Evolutionary conservation across 1,140 invertebrate genomes (phyloP).

Genomic region (Lucilia sericata): DNA sequence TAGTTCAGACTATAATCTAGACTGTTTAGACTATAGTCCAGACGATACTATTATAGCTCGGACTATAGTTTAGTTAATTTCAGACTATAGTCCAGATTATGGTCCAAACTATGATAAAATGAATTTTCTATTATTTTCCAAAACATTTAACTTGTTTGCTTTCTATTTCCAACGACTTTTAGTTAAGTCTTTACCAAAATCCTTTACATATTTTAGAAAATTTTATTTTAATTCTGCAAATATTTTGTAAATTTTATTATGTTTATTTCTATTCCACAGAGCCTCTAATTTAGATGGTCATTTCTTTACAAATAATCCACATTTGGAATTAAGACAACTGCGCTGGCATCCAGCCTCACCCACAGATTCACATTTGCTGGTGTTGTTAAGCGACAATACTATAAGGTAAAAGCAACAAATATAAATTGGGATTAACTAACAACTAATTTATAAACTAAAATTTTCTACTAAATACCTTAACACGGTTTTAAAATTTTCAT

Average conservation of each 20-base stretch:
- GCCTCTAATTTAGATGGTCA: constrained; percentile 74
- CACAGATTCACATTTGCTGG: constrained; percentile 79
- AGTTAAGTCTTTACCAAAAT: not conserved
- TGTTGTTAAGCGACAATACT: constrained; percentile 86
- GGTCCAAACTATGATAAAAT: too few relatives aligned
- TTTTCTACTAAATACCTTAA: not conserved
- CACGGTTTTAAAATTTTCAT: not conserved
- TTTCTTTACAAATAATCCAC: constrained; percentile 71
- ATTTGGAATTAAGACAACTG: constrained; percentile 75
- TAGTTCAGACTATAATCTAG: too few relatives aligned
- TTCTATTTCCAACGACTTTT: too few relatives aligned
- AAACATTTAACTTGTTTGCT: not conserved
- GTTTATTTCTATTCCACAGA: constrained; percentile 64
- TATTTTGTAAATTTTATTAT: constrained; percentile 33
- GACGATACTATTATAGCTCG: too few relatives aligned
- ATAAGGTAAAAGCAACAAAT: constrained; percentile 73
- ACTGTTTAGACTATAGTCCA: too few relatives aligned
- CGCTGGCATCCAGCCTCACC: constrained; percentile 87
- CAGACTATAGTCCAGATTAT: too few relatives aligned
- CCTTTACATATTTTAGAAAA: not conserved
- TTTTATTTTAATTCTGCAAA: not conserved
- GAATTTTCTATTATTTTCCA: too few relatives aligned
- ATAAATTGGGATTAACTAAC: not conserved
- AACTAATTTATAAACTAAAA: constrained; percentile 33
- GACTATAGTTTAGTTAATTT: too few relatives aligned